Evolutionary conservation across 2,888 invertebrate species (phyloP).

Genomic region (Alcis repandata): DNA sequence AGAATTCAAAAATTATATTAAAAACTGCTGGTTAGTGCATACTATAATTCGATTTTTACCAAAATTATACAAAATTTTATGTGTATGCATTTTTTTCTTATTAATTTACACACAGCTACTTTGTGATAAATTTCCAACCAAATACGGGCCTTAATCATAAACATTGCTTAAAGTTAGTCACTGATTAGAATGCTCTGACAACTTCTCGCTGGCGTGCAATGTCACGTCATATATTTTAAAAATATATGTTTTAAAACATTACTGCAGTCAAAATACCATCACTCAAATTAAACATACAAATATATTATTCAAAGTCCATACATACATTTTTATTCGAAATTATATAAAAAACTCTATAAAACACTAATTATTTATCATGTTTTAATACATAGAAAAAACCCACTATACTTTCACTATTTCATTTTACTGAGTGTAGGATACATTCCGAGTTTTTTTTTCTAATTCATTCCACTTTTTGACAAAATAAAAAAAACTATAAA

Average conservation of each 20-base stretch:
- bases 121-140: too few relatives aligned
- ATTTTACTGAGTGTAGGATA: conserved; percentile 13
- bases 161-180: too few relatives aligned
- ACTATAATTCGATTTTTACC: too few relatives aligned
- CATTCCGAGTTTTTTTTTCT: conserved; percentile 46
- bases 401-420: conserved; percentile 4
- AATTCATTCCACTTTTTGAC: conserved; percentile 1
- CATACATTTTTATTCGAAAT: conserved; percentile 61
- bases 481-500: conserved; percentile 35
- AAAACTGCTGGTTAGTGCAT: too few relatives aligned
- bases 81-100: too few relatives aligned
- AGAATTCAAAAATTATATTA: too few relatives aligned
- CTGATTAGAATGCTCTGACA: too few relatives aligned
- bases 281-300: conserved; percentile 36
- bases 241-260: conserved; percentile 3
- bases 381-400: conserved; percentile 54
- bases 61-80: too few relatives aligned
- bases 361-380: conserved; percentile 53
- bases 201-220: too few relatives aligned
- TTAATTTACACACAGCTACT: too few relatives aligned
- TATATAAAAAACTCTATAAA: conserved; percentile 47
- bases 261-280: conserved; percentile 24
- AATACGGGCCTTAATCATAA: too few relatives aligned
- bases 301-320: conserved; percentile 33
- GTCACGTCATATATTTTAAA: too few relatives aligned